A percentile compares a stretch with the other conserved stretches of the same genome.
Conservation (phyloP, 2,113 vertebrate genomes). For the Sturnira hondurensis region DNA sequence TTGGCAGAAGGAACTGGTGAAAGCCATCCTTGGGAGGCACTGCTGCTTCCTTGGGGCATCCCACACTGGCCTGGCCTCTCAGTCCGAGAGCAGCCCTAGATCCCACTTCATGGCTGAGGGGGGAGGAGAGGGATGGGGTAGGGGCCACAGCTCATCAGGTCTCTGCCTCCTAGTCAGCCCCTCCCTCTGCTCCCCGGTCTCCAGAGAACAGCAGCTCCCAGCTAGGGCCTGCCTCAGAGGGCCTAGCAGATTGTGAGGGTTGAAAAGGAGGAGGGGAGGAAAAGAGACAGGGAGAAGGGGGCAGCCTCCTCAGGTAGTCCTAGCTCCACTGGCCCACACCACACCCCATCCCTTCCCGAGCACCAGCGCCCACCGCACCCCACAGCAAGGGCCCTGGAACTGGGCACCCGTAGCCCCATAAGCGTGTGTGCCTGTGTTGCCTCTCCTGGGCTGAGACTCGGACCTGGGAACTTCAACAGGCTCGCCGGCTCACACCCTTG, state of each 20-base stretch:
- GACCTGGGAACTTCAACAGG: conserved; percentile 59
- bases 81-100: background rate
- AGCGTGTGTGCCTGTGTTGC: background rate
- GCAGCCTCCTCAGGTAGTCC: background rate
- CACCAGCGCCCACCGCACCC: background rate
- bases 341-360: background rate
- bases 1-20: background rate
- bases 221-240: background rate
- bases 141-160: background rate
- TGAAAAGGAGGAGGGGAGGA: background rate
- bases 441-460: background rate
- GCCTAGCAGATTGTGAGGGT: background rate
- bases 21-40: background rate
- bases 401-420: background rate
- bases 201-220: background rate
- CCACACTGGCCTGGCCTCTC: background rate
- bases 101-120: background rate
- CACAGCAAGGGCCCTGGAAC: background rate
- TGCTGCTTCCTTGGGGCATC: background rate
- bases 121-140: too few species aligned
- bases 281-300: background rate
- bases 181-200: background rate
- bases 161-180: background rate
- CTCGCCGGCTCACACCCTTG: conserved; percentile 61
- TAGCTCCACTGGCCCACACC: background rate